phyloP scores from a whole-genome alignment of 2,797 vertebrate genomes.

The Megaceryle alcyon region DNA sequence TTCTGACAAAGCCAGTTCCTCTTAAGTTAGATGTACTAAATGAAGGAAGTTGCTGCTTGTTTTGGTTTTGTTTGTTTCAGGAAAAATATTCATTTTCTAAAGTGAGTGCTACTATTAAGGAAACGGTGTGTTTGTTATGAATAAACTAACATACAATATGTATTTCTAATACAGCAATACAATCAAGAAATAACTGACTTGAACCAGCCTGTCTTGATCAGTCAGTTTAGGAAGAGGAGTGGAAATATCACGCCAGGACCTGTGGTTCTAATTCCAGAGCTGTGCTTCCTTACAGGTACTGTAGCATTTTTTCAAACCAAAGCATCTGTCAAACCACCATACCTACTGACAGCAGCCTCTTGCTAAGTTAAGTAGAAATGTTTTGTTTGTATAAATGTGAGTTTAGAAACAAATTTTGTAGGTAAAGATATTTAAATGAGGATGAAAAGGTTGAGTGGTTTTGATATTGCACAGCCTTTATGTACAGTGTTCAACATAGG shows the following conservation, averaged over 20 bases:
- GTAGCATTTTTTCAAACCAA: neutral
- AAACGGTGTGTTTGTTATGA: neutral
- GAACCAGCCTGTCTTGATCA: conserved; percentile 89
- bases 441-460: neutral
- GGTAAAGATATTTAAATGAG: neutral
- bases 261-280: conserved; percentile 89
- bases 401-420: neutral
- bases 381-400: neutral
- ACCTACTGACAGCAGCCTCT: neutral
- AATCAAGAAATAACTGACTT: conserved; percentile 85
- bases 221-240: conserved; percentile 80
- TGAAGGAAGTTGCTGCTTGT: neutral
- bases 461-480: neutral
- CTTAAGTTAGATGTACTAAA: neutral
- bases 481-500: accelerated
- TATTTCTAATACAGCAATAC: conserved; percentile 85
- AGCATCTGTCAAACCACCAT: neutral
- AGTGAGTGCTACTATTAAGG: neutral
- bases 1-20: neutral
- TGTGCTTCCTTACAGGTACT: conserved; percentile 92
- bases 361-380: neutral
- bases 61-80: neutral
- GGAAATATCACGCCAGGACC: conserved; percentile 79
- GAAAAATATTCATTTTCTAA: neutral
- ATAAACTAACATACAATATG: neutral